These are phyloP conservation scores for Diploscapter pachys DNA, from an alignment of 1,140 invertebrate species.

Conservation along the genomic window DNA sequence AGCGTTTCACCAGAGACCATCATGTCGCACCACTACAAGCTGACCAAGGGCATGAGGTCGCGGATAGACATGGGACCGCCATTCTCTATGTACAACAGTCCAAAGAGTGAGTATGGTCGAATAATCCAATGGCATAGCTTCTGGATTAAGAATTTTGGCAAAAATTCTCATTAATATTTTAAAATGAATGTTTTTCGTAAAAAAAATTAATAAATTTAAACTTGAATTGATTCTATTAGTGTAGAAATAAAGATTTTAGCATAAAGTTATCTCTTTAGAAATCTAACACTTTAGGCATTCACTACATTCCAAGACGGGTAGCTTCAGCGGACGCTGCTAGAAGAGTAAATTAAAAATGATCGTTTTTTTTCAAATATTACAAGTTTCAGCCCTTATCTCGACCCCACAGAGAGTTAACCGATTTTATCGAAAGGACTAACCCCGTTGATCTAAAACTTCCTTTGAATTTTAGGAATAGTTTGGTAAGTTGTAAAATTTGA, in stretches of 20 bases:
- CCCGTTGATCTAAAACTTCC: slow-evolving; percentile 1
- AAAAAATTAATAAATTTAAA: not conserved
- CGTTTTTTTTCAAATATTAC: too few relatives aligned
- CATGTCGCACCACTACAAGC: slow-evolving; percentile 20
- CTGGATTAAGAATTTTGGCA: not conserved
- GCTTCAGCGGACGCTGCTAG: slow-evolving; percentile 17
- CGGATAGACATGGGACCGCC: slow-evolving; percentile 15
- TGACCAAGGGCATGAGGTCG: slow-evolving; percentile 10
- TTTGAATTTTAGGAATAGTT: slow-evolving; percentile 3
- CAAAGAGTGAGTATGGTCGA: slow-evolving; percentile 15
- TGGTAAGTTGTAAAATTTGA: not conserved
- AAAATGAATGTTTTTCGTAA: slow-evolving; percentile 2
- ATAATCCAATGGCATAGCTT: not conserved
- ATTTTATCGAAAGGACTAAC: slow-evolving; percentile 9
- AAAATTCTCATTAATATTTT: slow-evolving; percentile 9
- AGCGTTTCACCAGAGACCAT: slow-evolving; percentile 21
- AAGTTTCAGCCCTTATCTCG: not conserved
- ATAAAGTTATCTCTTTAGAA: not conserved
- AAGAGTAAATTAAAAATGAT: not conserved
- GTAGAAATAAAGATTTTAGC: not conserved
- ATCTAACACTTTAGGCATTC: slow-evolving; percentile 11
- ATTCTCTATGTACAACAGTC: slow-evolving; percentile 24
- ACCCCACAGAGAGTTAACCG: slow-evolving; percentile 12
- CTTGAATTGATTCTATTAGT: not conserved
- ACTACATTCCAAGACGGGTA: slow-evolving; percentile 19